These are phyloP conservation scores for Peucedramus taeniatus DNA, from an alignment of 2,113 vertebrate genomes.

Conservation along the genomic window DNA sequence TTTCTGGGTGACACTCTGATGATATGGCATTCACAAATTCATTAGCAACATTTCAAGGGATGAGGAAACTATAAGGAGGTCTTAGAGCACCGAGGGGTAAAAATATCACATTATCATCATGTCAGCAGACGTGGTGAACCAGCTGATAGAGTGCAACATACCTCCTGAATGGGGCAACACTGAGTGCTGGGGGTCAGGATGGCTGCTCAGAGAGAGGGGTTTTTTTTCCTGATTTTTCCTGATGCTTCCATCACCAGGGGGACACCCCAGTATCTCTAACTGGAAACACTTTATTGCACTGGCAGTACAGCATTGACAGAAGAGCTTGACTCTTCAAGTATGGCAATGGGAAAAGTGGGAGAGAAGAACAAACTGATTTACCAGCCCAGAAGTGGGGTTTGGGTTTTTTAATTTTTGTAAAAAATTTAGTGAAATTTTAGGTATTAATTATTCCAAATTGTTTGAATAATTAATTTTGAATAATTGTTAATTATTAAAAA, in stretches of 20 bases:
- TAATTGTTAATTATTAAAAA: no score
- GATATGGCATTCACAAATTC: neutral
- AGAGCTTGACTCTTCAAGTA: neutral
- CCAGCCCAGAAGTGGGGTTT: neutral
- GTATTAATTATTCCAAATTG: neutral
- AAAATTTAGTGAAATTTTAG: neutral
- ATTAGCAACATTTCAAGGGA: neutral
- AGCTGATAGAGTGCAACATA: neutral
- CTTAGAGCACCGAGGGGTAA: neutral
- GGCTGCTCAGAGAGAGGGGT: neutral
- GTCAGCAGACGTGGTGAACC: neutral
- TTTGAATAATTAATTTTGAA: no score
- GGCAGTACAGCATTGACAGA: neutral
- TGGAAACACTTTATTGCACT: neutral
- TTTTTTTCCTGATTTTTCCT: neutral
- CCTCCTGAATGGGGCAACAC: neutral
- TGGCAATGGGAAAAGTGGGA: neutral
- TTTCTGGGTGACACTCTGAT: neutral
- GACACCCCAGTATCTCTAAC: neutral
- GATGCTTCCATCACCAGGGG: rapidly evolving
- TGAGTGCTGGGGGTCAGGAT: neutral
- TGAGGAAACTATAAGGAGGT: neutral
- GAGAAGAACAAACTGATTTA: neutral
- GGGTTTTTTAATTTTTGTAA: neutral
- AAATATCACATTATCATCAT: neutral